A percentile compares a stretch with the other conserved stretches of the same genome.
phyloP scores from a whole-genome alignment of 2,797 vertebrate species.

The Rhadinocentrus ornatus region DNA sequence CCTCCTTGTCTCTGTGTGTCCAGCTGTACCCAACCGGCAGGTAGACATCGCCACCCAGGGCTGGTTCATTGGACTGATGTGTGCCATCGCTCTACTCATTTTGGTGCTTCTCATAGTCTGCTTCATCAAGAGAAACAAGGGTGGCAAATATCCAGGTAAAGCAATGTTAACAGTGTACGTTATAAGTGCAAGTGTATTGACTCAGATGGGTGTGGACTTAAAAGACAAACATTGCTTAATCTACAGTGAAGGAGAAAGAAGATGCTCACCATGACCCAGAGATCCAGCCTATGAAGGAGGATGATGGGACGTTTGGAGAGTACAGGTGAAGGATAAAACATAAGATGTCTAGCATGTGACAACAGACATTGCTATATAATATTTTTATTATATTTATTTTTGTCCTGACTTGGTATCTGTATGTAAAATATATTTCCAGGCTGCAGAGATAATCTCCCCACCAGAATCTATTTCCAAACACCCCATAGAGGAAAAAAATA shows the following conservation, averaged over 20 bases:
- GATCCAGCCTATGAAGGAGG: conserved; percentile 99
- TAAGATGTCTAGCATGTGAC: too few relatives aligned
- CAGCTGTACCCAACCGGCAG: conserved; percentile 92
- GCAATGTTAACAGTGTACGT: fast-evolving
- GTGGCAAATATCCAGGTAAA: conserved; percentile 97
- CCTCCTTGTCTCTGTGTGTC: not conserved
- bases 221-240: not conserved
- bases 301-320: conserved; percentile 97
- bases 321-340: conserved; percentile 88
- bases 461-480: conserved; percentile 66
- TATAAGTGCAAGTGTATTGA: not conserved
- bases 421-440: conserved; percentile 72
- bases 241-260: conserved; percentile 97
- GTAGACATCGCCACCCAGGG: conserved; percentile 98
- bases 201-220: not conserved
- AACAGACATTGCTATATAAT: not conserved
- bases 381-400: conserved; percentile 11
- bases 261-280: conserved; percentile 98
- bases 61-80: conserved; percentile 99
- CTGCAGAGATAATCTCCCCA: conserved; percentile 62
- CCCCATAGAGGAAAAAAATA: conserved; percentile 73
- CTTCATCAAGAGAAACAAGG: conserved; percentile 98
- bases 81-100: conserved; percentile 96
- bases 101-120: conserved; percentile 96
- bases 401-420: conserved; percentile 67